Percentiles rank a stretch among this genome's conserved stretches.
Conservation (phyloP, 2,888 invertebrate species). For the Brachyopa scutellaris region DNA sequence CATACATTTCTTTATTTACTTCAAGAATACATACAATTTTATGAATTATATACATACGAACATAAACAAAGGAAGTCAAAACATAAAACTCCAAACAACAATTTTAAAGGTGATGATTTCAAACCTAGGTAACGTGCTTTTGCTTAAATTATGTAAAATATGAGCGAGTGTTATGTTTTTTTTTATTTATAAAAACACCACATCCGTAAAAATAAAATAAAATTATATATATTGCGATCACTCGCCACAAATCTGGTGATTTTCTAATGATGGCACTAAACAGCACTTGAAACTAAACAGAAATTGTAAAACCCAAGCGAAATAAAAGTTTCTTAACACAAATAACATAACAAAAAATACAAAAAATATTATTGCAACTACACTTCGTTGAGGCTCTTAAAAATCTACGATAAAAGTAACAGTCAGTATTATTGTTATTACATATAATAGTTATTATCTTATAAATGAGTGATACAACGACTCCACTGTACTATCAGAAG, state of each 20-base stretch:
- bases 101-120: constrained; percentile 38
- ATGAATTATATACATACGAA: constrained; percentile 64
- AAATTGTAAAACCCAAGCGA: not conserved
- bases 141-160: constrained; percentile 42
- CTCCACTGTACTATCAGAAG: constrained; percentile 20
- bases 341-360: constrained; percentile 13
- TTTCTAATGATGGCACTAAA: constrained; percentile 62
- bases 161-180: constrained; percentile 17
- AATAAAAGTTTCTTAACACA: constrained; percentile 29
- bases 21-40: constrained; percentile 69
- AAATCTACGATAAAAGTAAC: constrained; percentile 68
- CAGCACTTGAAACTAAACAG: constrained; percentile 41
- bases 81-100: constrained; percentile 44
- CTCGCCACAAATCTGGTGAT: constrained; percentile 8
- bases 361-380: constrained; percentile 66
- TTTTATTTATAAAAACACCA: not conserved
- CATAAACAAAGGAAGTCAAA: constrained; percentile 41
- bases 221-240: constrained; percentile 25
- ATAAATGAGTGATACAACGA: constrained; percentile 39
- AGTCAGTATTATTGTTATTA: constrained; percentile 53
- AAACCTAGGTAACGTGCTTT: constrained; percentile 43
- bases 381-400: constrained; percentile 57
- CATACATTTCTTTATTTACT: constrained; percentile 67
- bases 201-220: constrained; percentile 13
- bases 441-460: constrained; percentile 56